phyloP scores from a whole-genome alignment of 2,113 vertebrate genomes.

The Pycnonotus jocosus region DNA sequence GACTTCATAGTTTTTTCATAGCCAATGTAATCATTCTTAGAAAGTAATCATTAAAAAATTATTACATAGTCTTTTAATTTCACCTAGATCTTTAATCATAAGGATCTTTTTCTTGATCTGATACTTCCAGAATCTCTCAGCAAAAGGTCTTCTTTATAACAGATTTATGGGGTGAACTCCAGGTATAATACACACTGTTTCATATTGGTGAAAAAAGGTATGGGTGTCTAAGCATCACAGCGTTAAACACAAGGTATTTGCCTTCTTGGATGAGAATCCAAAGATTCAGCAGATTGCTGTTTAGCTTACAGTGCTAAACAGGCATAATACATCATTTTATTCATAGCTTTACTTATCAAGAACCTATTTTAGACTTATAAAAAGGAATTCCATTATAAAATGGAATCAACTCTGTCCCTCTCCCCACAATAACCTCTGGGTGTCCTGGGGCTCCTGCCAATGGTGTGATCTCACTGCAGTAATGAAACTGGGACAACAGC shows the following conservation, averaged over 20 bases:
- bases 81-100: background rate
- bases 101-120: background rate
- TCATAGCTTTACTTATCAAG: background rate
- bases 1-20: background rate
- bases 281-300: background rate
- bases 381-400: background rate
- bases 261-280: background rate
- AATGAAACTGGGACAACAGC: background rate
- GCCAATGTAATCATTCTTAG: background rate
- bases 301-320: background rate
- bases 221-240: background rate
- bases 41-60: background rate
- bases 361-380: background rate
- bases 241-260: background rate
- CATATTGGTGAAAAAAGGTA: background rate
- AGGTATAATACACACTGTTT: background rate
- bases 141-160: background rate
- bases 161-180: background rate
- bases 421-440: background rate
- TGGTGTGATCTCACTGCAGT: accelerated
- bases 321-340: background rate
- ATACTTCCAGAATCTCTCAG: background rate
- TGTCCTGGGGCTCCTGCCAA: background rate
- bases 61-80: background rate
- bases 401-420: background rate